Conservation (phyloP, 1,140 invertebrate species). For the Tribolium castaneum region DNA sequence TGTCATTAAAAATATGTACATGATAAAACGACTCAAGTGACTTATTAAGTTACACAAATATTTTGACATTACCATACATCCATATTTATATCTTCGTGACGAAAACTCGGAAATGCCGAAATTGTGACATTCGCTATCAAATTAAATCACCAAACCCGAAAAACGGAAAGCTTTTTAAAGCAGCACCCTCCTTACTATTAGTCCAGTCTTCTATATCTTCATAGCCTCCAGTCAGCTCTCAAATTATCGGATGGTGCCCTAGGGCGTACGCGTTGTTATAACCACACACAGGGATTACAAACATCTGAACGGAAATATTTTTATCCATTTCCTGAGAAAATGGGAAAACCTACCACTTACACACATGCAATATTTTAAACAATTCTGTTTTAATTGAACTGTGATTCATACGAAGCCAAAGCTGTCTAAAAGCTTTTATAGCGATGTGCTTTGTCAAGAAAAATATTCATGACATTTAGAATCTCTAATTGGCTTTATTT, state of each 20-base stretch:
- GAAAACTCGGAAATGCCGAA: not conserved
- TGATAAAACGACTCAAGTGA: slow-evolving; percentile 18
- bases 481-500: slow-evolving; percentile 16
- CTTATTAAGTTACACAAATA: slow-evolving; percentile 22
- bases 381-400: no score
- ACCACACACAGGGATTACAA: slow-evolving; percentile 25
- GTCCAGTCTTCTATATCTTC: slow-evolving; percentile 17
- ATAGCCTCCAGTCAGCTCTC: slow-evolving; percentile 8
- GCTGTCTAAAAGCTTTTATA: slow-evolving; percentile 6
- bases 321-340: not conserved
- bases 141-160: slow-evolving; percentile 19
- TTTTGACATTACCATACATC: slow-evolving; percentile 16
- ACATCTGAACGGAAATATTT: slow-evolving; percentile 24
- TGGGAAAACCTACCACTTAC: not conserved
- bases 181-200: slow-evolving; percentile 12
- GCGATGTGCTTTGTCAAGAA: not conserved
- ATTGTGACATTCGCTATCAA: not conserved
- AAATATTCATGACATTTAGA: not conserved
- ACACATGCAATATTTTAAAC: not conserved
- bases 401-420: not conserved
- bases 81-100: slow-evolving; percentile 12
- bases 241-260: slow-evolving; percentile 26
- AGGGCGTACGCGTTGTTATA: slow-evolving; percentile 13
- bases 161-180: slow-evolving; percentile 13
- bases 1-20: slow-evolving; percentile 12